phyloP scores from a whole-genome alignment of 2,797 vertebrate species.

The Uromys caudimaculatus region DNA sequence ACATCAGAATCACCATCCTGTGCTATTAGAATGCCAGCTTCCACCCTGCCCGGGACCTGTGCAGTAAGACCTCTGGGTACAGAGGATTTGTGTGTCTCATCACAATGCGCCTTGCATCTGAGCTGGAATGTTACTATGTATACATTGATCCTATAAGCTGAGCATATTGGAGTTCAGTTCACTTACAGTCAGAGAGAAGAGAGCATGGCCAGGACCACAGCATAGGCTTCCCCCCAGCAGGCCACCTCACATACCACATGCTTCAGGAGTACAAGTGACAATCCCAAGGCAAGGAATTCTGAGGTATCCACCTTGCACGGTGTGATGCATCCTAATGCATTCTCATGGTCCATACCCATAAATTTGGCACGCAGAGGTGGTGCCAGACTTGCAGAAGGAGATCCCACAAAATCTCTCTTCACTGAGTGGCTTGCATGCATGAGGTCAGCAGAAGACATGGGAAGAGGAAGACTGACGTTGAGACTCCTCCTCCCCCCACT shows the following conservation, averaged over 20 bases:
- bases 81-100: not conserved
- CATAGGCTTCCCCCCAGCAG: not conserved
- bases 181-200: not conserved
- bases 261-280: not conserved
- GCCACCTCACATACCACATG: not conserved
- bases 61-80: not conserved
- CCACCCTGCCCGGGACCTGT: not conserved
- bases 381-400: not conserved
- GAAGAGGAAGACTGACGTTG: not conserved
- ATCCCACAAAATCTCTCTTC: not conserved
- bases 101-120: not conserved
- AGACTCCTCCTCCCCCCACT: fast-evolving
- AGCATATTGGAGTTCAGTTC: not conserved
- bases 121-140: not conserved
- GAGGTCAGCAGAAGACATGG: not conserved
- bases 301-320: not conserved
- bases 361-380: not conserved
- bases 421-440: not conserved
- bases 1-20: not conserved
- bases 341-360: fast-evolving
- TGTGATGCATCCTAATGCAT: not conserved
- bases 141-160: not conserved
- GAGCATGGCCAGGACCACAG: too few species aligned
- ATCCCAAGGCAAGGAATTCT: not conserved
- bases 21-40: not conserved